Conservation (phyloP, 2,113 vertebrate genomes). For the Isurus oxyrinchus region DNA sequence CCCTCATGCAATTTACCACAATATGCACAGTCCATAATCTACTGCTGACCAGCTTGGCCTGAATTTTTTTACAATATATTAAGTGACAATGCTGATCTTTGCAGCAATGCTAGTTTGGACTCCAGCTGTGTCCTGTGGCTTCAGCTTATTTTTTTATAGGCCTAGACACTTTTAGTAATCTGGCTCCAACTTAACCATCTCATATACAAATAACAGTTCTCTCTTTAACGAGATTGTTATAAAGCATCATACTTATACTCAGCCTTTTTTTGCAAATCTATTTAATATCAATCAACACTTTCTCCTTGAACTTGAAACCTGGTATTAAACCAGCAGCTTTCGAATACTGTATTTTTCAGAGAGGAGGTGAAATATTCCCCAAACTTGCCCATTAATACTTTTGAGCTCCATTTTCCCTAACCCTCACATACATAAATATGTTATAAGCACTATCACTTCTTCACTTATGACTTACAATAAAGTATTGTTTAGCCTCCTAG, state of each 20-base stretch:
- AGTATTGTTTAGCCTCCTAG: background rate
- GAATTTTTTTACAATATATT: background rate
- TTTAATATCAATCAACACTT: background rate
- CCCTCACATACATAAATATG: background rate
- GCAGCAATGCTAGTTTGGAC: background rate
- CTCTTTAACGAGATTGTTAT: background rate
- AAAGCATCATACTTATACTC: background rate
- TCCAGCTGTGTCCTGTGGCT: background rate
- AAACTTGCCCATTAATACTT: background rate
- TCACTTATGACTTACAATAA: background rate
- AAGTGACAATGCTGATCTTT: background rate
- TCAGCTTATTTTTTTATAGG: background rate
- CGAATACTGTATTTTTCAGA: background rate
- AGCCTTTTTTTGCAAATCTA: background rate
- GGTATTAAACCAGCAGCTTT: background rate
- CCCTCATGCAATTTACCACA: background rate
- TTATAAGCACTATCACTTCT: background rate
- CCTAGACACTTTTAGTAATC: background rate
- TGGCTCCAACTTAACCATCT: background rate
- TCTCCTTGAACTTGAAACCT: background rate
- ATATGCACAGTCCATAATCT: background rate
- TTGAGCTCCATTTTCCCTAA: background rate
- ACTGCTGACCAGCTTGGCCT: background rate
- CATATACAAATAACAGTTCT: background rate
- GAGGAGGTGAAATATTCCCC: background rate